Base-by-base conservation (phyloP, 2,888 invertebrate species). In the Nycteola revayana region DNA sequence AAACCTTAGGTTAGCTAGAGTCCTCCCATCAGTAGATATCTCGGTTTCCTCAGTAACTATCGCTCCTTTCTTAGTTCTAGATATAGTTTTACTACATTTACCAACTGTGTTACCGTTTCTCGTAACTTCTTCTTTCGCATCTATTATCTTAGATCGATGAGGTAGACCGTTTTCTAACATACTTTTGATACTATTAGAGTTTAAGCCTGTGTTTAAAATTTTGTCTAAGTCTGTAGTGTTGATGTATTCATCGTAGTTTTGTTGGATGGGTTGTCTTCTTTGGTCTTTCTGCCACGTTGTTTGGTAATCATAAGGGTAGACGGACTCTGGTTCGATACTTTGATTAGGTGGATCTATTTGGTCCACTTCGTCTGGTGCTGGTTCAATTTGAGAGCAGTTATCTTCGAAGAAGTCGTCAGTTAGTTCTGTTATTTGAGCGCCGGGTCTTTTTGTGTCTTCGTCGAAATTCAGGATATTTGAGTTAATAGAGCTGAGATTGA, bases 351-450 rank as follows among this genome's bases (percentile, higher is more conserved):
- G 2, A 21, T 21, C 21, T 7, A 51, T 44, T 10, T 54, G 3
- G 1, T 40, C 46, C n/a, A 39, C 38, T 58, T 86, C 85, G 9
- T 87, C 86, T 10, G 85, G 83, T 2, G 84, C 82, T 10, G 85
- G 82, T 60, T 86, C 83, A 37, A 81, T 82, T 52, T 74, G 68
- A 10, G 68, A 58, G 10, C 64, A 60, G 32, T 74, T 79, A 36
- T 81, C 74, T 54, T 83, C 78, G 18, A 89, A 82, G 49, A 89
- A 90, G 27, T 88, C 86, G 28, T 89, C 89, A 1, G 86, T 89
- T 2, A 89, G 69, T 64, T 89, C 87, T 7, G 89, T 89, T 28
- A 88, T 88, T 51, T 87, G 87, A 0, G 89, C 89, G n/a, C 89
- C 88, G 0, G 85, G 76, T 40, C 86, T 66, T 56, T 83, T 84